These are phyloP conservation scores for Guaruba guarouba DNA, from an alignment of 2,113 vertebrate genomes.

Conservation along the genomic window DNA sequence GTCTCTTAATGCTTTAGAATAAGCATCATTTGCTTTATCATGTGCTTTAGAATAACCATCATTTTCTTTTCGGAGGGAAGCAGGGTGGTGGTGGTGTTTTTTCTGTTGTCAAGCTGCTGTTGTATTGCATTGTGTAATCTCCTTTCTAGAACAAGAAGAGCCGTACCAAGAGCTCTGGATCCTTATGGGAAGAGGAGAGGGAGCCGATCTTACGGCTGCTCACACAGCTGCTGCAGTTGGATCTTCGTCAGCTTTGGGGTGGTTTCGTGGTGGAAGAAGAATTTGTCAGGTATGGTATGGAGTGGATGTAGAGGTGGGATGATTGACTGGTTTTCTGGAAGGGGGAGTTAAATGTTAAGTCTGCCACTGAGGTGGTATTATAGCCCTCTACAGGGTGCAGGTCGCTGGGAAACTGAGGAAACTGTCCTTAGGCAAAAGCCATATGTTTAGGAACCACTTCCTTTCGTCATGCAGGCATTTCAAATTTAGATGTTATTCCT, in stretches of 20 bases:
- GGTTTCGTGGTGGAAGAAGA: conserved; percentile 89
- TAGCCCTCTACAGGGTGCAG: not conserved
- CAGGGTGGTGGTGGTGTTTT: not conserved
- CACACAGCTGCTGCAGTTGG: conserved; percentile 88
- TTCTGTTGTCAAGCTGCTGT: not conserved
- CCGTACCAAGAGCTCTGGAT: conserved; percentile 66
- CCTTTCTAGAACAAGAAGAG: conserved; percentile 83
- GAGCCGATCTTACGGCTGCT: conserved; percentile 81
- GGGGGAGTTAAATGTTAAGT: not conserved
- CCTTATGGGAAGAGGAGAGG: conserved; percentile 88
- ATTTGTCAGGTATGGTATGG: conserved; percentile 81
- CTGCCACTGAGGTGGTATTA: not conserved
- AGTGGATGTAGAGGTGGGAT: not conserved
- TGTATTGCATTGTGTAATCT: not conserved
- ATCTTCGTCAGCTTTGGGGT: conserved; percentile 87
- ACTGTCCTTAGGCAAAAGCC: not conserved
- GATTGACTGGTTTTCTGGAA: not conserved
- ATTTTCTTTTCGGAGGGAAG: not conserved
- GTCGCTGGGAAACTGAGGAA: not conserved
- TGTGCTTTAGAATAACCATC: not conserved
- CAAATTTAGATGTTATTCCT: not conserved
- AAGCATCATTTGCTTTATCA: not conserved
- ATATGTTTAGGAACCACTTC: not conserved
- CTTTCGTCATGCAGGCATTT: accelerated
- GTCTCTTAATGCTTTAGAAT: not conserved